phyloP scores from a whole-genome alignment of 2,888 invertebrate species.

The Spialia ferax region DNA sequence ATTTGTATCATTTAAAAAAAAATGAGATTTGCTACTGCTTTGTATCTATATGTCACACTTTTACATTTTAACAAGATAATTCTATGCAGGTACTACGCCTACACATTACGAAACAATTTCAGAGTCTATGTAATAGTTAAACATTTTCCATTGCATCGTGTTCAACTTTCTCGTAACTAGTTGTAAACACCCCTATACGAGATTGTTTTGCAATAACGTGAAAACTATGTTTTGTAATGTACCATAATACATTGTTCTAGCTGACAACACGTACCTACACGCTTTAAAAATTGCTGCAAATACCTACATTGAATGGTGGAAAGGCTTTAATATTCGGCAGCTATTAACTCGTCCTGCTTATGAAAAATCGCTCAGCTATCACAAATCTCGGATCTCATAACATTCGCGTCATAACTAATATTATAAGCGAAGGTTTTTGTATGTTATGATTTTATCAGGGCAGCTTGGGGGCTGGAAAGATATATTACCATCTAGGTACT shows the following conservation, averaged over 20 bases:
- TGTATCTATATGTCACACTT: neutral
- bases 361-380: no score
- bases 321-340: neutral
- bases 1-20: no score
- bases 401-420: no score
- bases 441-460: no score
- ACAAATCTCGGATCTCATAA: no score
- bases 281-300: no score
- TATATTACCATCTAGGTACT: no score
- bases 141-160: constrained; percentile 3
- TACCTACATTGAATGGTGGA: neutral
- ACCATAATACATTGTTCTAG: neutral
- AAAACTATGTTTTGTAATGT: constrained; percentile 16
- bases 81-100: neutral
- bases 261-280: no score
- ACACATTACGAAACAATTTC: neutral
- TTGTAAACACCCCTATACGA: constrained; percentile 11
- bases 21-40: neutral
- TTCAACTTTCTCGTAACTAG: constrained; percentile 27
- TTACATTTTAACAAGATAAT: neutral
- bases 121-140: neutral
- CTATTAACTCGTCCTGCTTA: neutral
- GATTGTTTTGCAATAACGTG: constrained; percentile 21
- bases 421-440: no score
- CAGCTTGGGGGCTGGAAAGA: no score